phyloP scores from a whole-genome alignment of 2,797 vertebrate genomes.

The Myotis pilosus region DNA sequence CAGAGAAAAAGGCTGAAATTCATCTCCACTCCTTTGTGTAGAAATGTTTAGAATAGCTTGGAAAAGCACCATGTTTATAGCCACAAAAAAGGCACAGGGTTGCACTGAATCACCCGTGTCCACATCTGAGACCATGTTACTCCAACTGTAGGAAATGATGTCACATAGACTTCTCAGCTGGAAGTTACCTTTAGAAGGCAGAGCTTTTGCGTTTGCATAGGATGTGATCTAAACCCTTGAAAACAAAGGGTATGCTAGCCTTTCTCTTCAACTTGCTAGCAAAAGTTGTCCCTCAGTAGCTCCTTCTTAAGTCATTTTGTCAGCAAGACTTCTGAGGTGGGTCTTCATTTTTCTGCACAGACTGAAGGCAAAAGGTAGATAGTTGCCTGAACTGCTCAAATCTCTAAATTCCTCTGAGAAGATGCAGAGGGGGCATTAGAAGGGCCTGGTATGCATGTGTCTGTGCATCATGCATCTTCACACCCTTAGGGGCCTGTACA shows the following conservation, averaged over 20 bases:
- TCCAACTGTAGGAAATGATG: background rate
- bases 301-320: background rate
- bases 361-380: background rate
- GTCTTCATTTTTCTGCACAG: background rate
- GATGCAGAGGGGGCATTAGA: background rate
- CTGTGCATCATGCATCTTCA: fast-evolving
- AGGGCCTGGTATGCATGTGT: background rate
- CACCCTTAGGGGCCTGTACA: background rate
- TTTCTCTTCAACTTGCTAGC: background rate
- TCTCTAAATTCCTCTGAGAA: background rate
- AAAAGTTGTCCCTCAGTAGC: background rate
- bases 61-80: background rate
- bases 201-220: background rate
- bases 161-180: background rate
- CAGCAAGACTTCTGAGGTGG: background rate
- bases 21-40: background rate
- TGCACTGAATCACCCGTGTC: background rate
- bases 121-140: background rate
- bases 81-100: background rate
- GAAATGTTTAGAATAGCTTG: background rate
- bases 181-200: background rate
- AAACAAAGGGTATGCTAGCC: background rate
- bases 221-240: background rate
- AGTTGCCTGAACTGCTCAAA: background rate
- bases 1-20: conserved; percentile 25